Conservation (phyloP, 2,888 invertebrate genomes). For the Gisinianus flammeolus region DNA sequence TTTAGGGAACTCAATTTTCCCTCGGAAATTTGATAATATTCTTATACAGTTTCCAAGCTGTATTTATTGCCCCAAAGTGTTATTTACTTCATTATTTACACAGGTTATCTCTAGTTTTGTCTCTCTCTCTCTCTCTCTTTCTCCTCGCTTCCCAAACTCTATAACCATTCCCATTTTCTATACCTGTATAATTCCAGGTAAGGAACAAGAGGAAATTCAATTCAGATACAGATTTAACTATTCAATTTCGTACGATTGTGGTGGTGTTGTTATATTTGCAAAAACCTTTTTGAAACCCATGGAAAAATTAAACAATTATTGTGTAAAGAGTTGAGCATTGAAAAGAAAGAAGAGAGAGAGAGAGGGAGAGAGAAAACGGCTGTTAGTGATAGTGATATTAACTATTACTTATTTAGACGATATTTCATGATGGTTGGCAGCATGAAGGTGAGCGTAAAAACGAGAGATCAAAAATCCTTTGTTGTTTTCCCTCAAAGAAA, state of each 20-base stretch:
- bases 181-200: neutral
- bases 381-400: neutral
- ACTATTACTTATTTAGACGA: too few species aligned
- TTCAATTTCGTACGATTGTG: too few species aligned
- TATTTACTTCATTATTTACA: conserved; percentile 39
- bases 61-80: conserved; percentile 37
- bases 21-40: conserved; percentile 40
- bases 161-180: neutral
- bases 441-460: neutral
- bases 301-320: too few species aligned
- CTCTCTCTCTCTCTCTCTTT: neutral
- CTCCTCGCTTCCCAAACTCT: neutral
- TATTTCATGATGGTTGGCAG: too few species aligned
- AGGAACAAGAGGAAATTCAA: too few species aligned
- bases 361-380: conserved; percentile 7
- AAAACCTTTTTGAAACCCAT: neutral
- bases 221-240: too few species aligned
- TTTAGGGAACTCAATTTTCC: conserved; percentile 35
- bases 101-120: conserved; percentile 10
- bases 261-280: conserved; percentile 4
- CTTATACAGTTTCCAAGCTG: conserved; percentile 32
- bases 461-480: neutral
- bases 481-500: neutral
- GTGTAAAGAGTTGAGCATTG: neutral
- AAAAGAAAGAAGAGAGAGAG: neutral